These are phyloP conservation scores for Stratiomys singularior DNA, from an alignment of 2,888 invertebrate genomes.

Conservation along the genomic window DNA sequence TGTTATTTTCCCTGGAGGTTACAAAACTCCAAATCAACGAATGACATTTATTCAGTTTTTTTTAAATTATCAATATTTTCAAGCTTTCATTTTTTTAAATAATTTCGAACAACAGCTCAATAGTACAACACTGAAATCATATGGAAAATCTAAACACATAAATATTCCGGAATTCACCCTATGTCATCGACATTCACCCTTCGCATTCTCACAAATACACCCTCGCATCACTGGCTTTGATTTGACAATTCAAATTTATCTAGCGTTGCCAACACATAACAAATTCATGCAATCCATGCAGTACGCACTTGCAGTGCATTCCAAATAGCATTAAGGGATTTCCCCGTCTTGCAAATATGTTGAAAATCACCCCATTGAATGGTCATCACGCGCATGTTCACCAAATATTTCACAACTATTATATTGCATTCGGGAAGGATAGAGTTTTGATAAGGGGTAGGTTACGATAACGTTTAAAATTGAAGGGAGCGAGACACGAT, in stretches of 20 bases:
- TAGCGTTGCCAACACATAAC: not conserved
- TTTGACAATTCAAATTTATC: not conserved
- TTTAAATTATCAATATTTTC: too few species aligned
- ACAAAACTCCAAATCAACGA: too few species aligned
- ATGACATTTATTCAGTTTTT: too few species aligned
- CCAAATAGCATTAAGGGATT: not conserved
- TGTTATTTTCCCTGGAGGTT: too few species aligned
- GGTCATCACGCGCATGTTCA: slow-evolving; percentile 18
- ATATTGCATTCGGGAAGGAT: not conserved
- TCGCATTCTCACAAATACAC: not conserved
- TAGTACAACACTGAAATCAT: too few species aligned
- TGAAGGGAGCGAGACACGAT: not conserved
- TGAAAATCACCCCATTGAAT: not conserved
- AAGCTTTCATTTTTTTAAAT: too few species aligned
- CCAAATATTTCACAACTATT: not conserved
- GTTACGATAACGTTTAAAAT: not conserved
- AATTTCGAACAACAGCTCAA: too few species aligned
- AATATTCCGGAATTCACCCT: too few species aligned
- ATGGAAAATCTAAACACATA: too few species aligned
- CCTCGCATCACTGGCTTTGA: not conserved
- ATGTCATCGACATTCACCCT: not conserved
- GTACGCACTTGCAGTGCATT: not conserved
- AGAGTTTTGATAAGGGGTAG: slow-evolving; percentile 25
- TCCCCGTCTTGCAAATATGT: not conserved
- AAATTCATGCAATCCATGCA: too few species aligned